Evolutionary conservation across 2,888 invertebrate species (phyloP), one percentile per base, ranked within the genome.

Genomic region (Drosophila histrio): DNA sequence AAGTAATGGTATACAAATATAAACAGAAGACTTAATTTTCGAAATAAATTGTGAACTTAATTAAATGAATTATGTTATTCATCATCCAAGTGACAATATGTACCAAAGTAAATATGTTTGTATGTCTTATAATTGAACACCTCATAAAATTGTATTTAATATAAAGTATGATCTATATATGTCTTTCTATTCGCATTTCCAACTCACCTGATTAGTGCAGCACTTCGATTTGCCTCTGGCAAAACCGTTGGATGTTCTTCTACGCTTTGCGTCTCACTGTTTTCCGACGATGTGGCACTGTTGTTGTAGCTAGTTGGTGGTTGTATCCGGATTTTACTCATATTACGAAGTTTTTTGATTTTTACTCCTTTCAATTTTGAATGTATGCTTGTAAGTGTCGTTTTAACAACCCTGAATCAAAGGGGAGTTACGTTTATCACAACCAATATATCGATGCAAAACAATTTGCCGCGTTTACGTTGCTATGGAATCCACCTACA

Each of bases 231-330:
- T 26, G 32, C 58, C 19, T 57, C 28, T 22, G 65, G 32, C 39
- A 57, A 34, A 50, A 26, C 34, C 7, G 63, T 30, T 62, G 78
- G 66, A 47, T 71, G 68, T 71, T 91, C 91, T 63, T 90, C 91
- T 62, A 88, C 72, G 72, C 91, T 91, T 59, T 87, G 90, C 3
- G 89, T 79, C 71, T 91, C 91, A 77, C 91, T 91, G 34, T 90
- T 91, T 76, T 91, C 91, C 21, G 91, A 90, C 52, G 91, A 90
- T 60, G 90, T 88, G 39, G 87, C 87, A 64, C 91, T 91, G 69
- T 89, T 91, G 72, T 89, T 89, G 13, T 62, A 60, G 53, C 60
- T 67, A 38, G 52, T 56, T 43, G 54, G 63, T 54, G 72, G 36
- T 30, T 56, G 85, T 70, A 38, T 28, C 47, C 64, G 79, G 53